Conservation (phyloP, 1,140 invertebrate genomes). For the Dolichoris vasculosae region DNA sequence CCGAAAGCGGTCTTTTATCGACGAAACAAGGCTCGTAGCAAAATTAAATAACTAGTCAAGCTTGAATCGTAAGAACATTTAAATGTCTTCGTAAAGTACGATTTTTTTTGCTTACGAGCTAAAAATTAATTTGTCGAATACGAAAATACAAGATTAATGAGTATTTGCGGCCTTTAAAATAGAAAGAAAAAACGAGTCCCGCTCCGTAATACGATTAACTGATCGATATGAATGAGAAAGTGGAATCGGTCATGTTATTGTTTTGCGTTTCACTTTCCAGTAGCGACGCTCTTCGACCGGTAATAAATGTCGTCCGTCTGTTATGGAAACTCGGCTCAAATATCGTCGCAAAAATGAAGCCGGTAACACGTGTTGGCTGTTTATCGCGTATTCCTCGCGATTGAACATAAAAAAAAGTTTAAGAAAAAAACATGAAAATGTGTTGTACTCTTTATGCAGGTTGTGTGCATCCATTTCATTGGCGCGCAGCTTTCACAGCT, state of each 20-base stretch:
- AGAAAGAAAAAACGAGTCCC: too few relatives aligned
- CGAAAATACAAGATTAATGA: too few relatives aligned
- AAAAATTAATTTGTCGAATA: too few relatives aligned
- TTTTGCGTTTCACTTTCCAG: neutral
- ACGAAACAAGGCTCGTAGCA: too few relatives aligned
- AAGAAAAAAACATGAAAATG: neutral
- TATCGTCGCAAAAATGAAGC: neutral
- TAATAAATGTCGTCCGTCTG: neutral
- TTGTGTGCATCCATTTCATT: constrained; percentile 1
- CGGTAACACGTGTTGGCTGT: constrained; percentile 28
- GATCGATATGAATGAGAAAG: neutral
- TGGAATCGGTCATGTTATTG: neutral
- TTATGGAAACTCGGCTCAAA: neutral
- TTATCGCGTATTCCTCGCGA: neutral
- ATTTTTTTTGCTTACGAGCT: too few relatives aligned
- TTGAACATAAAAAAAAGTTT: neutral
- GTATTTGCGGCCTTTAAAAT: too few relatives aligned
- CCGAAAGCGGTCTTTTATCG: too few relatives aligned
- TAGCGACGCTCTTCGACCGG: neutral
- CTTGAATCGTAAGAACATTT: too few relatives aligned
- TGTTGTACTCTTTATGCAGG: neutral
- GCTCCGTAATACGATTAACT: too few relatives aligned
- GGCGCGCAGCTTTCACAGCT: neutral
- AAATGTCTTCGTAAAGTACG: too few relatives aligned
- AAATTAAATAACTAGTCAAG: too few relatives aligned